Conservation (phyloP, 2,888 invertebrate genomes). For the Apotomis betuletana region DNA sequence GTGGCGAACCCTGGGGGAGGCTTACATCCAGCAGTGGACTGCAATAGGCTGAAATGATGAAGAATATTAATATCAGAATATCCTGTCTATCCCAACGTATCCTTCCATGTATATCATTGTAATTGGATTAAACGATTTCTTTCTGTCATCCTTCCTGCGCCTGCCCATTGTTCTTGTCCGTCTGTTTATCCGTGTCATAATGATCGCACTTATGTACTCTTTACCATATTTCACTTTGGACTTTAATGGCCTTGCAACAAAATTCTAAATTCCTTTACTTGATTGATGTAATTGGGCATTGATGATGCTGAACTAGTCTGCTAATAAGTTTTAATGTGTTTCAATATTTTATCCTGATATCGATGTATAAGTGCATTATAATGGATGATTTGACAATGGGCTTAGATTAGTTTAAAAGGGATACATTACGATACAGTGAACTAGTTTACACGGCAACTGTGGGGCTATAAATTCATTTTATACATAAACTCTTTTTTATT, state of each 20-base stretch:
- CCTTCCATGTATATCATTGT: conserved; percentile 69
- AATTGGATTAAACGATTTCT: conserved; percentile 82
- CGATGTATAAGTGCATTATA: conserved; percentile 46
- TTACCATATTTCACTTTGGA: not conserved
- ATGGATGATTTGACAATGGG: conserved; percentile 45
- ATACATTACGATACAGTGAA: not conserved
- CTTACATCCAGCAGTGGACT: no score
- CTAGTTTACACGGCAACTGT: no score
- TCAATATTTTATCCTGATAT: conserved; percentile 76
- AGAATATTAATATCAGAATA: conserved; percentile 40
- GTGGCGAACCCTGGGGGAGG: no score
- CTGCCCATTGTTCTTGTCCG: conserved; percentile 74
- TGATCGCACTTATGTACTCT: not conserved
- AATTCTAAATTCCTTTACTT: not conserved
- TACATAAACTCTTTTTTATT: no score
- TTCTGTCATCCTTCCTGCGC: conserved; percentile 75
- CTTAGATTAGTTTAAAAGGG: conserved; percentile 19
- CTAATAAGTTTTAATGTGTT: conserved; percentile 78
- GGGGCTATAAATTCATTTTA: no score
- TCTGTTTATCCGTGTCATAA: conserved; percentile 48
- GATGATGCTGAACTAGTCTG: conserved; percentile 51
- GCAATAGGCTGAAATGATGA: no score
- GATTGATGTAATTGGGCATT: not conserved
- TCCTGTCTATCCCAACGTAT: conserved; percentile 55
- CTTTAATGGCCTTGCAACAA: not conserved